A percentile compares a stretch with the other conserved stretches of the same genome.
Conservation (phyloP, 1,140 invertebrate species). For the Sminthurinus signatus region DNA sequence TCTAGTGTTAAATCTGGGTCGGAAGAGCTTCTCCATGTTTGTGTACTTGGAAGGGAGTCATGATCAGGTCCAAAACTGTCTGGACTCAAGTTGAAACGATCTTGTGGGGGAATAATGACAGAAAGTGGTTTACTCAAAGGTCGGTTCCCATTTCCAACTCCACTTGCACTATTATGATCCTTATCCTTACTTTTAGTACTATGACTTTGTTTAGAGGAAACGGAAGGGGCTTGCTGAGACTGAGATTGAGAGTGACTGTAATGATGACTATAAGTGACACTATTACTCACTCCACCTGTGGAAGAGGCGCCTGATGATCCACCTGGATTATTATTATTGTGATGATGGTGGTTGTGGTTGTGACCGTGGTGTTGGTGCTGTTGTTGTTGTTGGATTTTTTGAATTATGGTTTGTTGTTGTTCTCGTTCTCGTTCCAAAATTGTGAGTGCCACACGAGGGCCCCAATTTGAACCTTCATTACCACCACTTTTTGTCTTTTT, state of each 20-base stretch:
- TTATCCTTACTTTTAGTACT: background rate
- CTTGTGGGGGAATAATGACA: conserved; percentile 22
- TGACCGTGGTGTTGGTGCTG: background rate
- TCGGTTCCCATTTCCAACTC: background rate
- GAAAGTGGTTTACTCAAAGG: conserved; percentile 20
- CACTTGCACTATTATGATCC: conserved; percentile 6
- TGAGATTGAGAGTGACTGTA: background rate
- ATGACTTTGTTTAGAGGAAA: background rate
- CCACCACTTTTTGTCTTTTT: conserved; percentile 26
- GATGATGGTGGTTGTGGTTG: conserved; percentile 2
- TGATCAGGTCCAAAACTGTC: background rate
- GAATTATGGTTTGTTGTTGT: background rate
- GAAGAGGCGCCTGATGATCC: background rate
- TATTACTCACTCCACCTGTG: background rate
- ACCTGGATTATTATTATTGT: no score
- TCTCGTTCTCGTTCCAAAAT: conserved; percentile 17
- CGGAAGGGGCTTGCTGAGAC: background rate
- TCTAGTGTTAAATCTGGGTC: no score
- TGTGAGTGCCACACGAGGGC: conserved; percentile 30
- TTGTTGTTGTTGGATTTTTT: background rate
- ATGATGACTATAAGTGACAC: background rate
- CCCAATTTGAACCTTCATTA: conserved; percentile 31
- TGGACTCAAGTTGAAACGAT: conserved; percentile 1
- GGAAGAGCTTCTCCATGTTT: conserved; percentile 27
- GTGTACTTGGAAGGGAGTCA: conserved; percentile 29